Evolutionary conservation across 2,888 invertebrate species (phyloP).

Genomic region (Neocrepidodera transversa): DNA sequence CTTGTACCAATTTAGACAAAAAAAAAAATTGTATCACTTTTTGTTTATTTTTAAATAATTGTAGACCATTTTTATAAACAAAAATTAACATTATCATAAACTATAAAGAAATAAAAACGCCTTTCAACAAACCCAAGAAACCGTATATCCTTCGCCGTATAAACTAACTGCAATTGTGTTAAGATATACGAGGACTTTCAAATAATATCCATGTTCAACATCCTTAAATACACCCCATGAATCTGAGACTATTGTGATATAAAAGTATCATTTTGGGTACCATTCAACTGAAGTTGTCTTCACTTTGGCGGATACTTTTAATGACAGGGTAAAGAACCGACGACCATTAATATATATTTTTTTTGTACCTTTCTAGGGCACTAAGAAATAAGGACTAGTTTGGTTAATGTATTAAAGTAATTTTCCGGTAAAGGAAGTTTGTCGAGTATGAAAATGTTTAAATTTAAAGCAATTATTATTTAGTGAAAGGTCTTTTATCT

Average conservation of each 20-base stretch:
- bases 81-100: no score
- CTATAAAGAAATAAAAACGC: not conserved
- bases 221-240: slow-evolving; percentile 48
- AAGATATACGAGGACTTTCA: slow-evolving; percentile 33
- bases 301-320: slow-evolving; percentile 44
- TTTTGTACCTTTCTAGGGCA: not conserved
- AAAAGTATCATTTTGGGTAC: slow-evolving; percentile 49
- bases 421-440: slow-evolving; percentile 5
- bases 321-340: slow-evolving; percentile 44
- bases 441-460: slow-evolving; percentile 41
- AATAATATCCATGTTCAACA: slow-evolving; percentile 43
- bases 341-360: slow-evolving; percentile 5
- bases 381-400: slow-evolving; percentile 6
- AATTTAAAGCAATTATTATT: slow-evolving; percentile 45
- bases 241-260: slow-evolving; percentile 45
- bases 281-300: slow-evolving; percentile 46
- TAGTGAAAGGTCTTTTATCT: slow-evolving; percentile 27
- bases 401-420: not conserved
- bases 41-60: no score
- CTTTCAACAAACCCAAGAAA: not conserved
- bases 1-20: no score
- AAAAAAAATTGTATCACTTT: no score
- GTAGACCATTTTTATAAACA: no score
- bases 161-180: slow-evolving; percentile 13
- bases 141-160: slow-evolving; percentile 12